Conservation (phyloP, 1,140 invertebrate genomes). For the Globodera ellingtonae region DNA sequence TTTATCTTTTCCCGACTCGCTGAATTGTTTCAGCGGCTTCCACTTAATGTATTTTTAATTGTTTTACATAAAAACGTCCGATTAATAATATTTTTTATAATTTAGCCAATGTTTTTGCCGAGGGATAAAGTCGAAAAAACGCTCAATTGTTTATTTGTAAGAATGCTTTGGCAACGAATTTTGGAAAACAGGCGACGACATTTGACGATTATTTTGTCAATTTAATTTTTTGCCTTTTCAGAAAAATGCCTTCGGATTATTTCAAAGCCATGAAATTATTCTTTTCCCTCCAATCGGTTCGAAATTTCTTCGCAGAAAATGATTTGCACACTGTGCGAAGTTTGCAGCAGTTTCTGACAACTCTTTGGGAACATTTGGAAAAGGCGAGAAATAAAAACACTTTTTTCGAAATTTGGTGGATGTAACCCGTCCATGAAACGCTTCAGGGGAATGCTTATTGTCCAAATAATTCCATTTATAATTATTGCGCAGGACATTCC, state of each 20-base stretch:
- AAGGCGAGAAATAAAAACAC: slow-evolving; percentile 28
- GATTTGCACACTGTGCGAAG: slow-evolving; percentile 42
- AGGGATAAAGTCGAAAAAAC: neutral
- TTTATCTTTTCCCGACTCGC: slow-evolving; percentile 6
- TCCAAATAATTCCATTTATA: no score
- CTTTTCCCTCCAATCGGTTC: slow-evolving; percentile 27
- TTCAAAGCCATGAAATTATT: slow-evolving; percentile 36
- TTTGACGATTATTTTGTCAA: neutral
- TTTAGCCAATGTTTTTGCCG: slow-evolving; percentile 1
- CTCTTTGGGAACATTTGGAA: slow-evolving; percentile 41
- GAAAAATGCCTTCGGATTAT: slow-evolving; percentile 33
- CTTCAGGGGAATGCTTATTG: no score
- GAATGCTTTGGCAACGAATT: neutral
- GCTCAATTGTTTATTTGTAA: neutral
- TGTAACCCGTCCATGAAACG: neutral
- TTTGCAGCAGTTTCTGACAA: slow-evolving; percentile 39
- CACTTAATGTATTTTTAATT: neutral
- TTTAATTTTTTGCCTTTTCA: slow-evolving; percentile 6
- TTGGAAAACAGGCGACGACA: neutral
- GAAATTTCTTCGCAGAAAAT: slow-evolving; percentile 32
- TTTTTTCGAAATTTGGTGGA: neutral
- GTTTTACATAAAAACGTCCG: neutral
- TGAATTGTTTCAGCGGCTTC: neutral
- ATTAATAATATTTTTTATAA: slow-evolving; percentile 12
- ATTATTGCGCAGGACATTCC: slow-evolving; percentile 25